Base-by-base conservation (phyloP, 2,113 vertebrate genomes). In the Falco punctatus region DNA sequence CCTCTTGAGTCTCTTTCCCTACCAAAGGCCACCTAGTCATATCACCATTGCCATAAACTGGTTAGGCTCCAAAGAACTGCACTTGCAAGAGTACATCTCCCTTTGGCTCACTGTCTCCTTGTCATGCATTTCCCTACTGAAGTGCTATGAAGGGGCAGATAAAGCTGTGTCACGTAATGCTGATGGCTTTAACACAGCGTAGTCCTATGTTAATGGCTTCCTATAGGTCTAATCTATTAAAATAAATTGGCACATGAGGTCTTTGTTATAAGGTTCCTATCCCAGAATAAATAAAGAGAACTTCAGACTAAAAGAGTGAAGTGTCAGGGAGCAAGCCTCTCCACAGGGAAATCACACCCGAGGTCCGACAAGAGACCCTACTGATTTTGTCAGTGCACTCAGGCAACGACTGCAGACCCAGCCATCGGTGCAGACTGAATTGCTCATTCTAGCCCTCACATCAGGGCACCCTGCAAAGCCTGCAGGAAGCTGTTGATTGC, bases 401-500 rank as follows among this genome's bases (percentile, higher is more conserved):
- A 2, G 64, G 49, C 80, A 79, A 55, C 20, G 49, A 26, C 30
- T 3, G 2, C 3, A 23, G 67, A 32, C 17, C 22, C 64, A 74
- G 61, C 17, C 57, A 66, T 6, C 0, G 0, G 22, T 30, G 28
- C 72, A 75, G 40, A 27, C 40, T 20, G 28, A 84, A 72, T 21
- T 61, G 40, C 52, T 87, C 73, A 2, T 24, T 55, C 77, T 72
- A 94, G 66, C 32, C 32, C 42, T 55, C 74, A 57, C 69, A 61
- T 6, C 72, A 89, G 81, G n/a, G 73, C 35, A 75, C 27, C 38
- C 78, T 62, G 40, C 71, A 69, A 74, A 74, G 75, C 46, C 90
- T 83, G 92, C 70, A 90, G 70, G 79, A 61, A 82, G 55, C 67
- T 85, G 90, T 44, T 90, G 79, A 82, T 70, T 92, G 51, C 77